These are phyloP conservation scores for Bombus breviceps DNA, from an alignment of 1,140 invertebrate species.

Conservation along the genomic window DNA sequence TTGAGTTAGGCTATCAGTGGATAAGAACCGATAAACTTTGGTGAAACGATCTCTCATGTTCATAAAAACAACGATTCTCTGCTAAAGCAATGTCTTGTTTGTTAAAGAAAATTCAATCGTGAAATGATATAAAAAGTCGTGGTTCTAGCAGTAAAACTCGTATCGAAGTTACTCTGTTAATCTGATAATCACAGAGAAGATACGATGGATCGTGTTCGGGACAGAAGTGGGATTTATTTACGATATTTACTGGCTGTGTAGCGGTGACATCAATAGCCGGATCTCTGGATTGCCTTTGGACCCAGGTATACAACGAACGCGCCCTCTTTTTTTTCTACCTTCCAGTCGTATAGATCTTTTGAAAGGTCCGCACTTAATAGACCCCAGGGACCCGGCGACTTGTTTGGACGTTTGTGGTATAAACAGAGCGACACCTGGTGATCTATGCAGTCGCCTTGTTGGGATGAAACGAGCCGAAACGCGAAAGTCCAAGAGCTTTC, in stretches of 20 bases:
- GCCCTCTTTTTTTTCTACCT: conserved; percentile 23
- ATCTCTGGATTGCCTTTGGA: conserved; percentile 48
- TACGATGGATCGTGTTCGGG: not conserved
- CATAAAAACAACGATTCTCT: not conserved
- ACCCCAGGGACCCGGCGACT: conserved; percentile 71
- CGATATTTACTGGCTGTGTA: conserved; percentile 48
- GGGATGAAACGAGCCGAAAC: conserved; percentile 77
- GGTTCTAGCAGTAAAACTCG: not conserved
- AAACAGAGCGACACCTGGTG: conserved; percentile 82
- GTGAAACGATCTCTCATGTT: no score
- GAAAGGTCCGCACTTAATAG: conserved; percentile 78
- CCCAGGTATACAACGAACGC: conserved; percentile 65
- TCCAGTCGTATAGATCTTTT: conserved; percentile 64
- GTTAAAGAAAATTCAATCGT: not conserved
- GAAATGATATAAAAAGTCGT: not conserved
- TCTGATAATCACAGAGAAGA: conserved; percentile 13
- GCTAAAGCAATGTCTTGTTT: not conserved
- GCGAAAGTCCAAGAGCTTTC: conserved; percentile 60
- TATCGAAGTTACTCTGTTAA: not conserved
- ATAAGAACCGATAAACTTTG: conserved; percentile 68
- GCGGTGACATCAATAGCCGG: conserved; percentile 79
- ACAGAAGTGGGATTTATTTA: conserved; percentile 35
- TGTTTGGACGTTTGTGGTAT: conserved; percentile 82
- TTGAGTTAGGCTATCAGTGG: conserved; percentile 74
- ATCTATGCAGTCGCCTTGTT: conserved; percentile 73